These are phyloP conservation scores for Psittacus erithacus DNA, from an alignment of 2,113 vertebrate genomes.

Conservation along the genomic window DNA sequence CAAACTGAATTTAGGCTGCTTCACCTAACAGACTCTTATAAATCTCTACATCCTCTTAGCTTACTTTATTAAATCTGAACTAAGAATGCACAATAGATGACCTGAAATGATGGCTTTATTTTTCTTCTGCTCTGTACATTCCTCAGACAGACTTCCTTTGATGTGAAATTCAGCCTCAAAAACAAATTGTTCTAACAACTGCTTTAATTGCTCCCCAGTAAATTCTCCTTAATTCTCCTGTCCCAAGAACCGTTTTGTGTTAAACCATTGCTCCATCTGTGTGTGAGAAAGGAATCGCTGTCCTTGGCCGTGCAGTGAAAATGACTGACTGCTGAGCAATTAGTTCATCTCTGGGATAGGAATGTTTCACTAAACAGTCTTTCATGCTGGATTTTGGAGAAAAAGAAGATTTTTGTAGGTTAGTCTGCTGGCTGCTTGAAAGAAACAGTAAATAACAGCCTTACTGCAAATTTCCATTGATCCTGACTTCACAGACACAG, in stretches of 20 bases:
- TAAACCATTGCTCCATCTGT: constrained; percentile 16
- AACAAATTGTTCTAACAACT: constrained; percentile 45
- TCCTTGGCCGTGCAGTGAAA: constrained; percentile 33
- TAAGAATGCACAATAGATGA: constrained; percentile 13
- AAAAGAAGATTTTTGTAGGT: constrained; percentile 32
- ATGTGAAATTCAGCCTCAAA: constrained; percentile 48
- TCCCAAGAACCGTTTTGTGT: constrained; percentile 34
- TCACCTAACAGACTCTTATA: neutral
- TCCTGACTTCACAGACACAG: neutral
- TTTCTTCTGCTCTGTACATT: neutral
- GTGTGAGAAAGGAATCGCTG: neutral
- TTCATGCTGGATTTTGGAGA: constrained; percentile 49
- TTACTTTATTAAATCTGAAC: constrained; percentile 40
- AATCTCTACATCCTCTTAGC: neutral
- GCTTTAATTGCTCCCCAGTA: constrained; percentile 61
- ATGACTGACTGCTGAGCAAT: constrained; percentile 59
- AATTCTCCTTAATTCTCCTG: constrained; percentile 62
- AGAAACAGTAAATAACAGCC: constrained; percentile 40
- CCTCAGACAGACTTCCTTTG: constrained; percentile 30
- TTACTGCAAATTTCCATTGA: constrained; percentile 37
- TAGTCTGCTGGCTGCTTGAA: constrained; percentile 18
- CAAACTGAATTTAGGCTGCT: neutral
- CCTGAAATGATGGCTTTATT: constrained; percentile 26
- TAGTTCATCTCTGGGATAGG: constrained; percentile 55
- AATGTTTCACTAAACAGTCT: constrained; percentile 39